Evolutionary conservation across 2,113 vertebrate species (phyloP).

Genomic region (Rhizomys pruinosus): DNA sequence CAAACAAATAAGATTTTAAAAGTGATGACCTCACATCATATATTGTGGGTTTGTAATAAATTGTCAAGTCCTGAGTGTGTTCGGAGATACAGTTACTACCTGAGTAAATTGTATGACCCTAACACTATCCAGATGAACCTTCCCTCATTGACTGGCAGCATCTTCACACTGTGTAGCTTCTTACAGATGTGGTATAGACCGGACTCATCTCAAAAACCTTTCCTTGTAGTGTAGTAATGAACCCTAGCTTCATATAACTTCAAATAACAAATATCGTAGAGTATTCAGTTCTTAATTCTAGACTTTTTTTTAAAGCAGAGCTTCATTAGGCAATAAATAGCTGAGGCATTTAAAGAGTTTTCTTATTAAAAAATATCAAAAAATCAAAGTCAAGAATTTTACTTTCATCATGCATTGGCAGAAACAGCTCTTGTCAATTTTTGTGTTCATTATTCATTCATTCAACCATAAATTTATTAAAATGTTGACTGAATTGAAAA

Average conservation of each 20-base stretch:
- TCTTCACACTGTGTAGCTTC: constrained; percentile 8
- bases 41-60: constrained; percentile 22
- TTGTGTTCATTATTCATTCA: constrained; percentile 40
- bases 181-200: neutral
- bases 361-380: constrained; percentile 35
- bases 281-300: constrained; percentile 43
- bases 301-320: constrained; percentile 54
- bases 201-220: neutral
- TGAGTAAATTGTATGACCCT: neutral
- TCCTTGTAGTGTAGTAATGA: neutral
- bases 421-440: constrained; percentile 35
- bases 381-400: constrained; percentile 13
- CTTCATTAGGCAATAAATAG: constrained; percentile 53
- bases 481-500: constrained; percentile 31
- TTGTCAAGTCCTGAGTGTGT: neutral
- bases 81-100: neutral
- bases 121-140: neutral
- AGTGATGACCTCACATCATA: neutral
- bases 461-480: constrained; percentile 52
- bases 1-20: constrained; percentile 56
- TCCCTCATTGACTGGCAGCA: neutral
- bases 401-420: neutral
- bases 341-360: neutral
- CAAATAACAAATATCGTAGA: constrained; percentile 37
- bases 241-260: constrained; percentile 29